phyloP scores from a whole-genome alignment of 2,113 vertebrate genomes.

The Paramisgurnus dabryanus region DNA sequence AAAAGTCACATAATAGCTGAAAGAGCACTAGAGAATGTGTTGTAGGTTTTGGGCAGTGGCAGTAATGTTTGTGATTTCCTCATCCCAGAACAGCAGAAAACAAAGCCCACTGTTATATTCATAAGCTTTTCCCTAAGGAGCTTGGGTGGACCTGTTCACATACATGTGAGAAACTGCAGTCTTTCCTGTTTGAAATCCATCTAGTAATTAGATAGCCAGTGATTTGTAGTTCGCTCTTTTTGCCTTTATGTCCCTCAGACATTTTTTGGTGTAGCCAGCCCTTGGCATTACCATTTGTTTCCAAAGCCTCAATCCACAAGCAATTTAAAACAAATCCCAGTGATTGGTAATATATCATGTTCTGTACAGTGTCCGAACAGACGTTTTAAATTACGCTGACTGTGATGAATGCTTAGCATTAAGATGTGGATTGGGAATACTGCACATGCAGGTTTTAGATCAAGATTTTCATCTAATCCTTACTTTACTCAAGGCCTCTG shows the following conservation, averaged over 20 bases:
- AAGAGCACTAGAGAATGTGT: conserved; percentile 5
- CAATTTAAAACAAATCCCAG: not conserved
- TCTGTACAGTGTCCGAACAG: conserved; percentile 32
- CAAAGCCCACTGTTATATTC: conserved; percentile 58
- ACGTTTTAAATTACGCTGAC: conserved; percentile 19
- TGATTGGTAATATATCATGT: conserved; percentile 17
- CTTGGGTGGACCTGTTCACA: conserved; percentile 45
- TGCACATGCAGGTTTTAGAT: conserved; percentile 1
- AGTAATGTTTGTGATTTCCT: conserved; percentile 18
- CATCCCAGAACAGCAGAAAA: conserved; percentile 44
- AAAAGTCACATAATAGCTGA: not conserved
- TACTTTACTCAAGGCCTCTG: not conserved
- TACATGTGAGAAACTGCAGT: conserved; percentile 28
- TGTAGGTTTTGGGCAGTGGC: not conserved
- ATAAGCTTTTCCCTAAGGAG: conserved; percentile 55
- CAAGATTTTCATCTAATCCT: not conserved
- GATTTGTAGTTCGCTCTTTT: conserved; percentile 59
- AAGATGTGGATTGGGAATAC: conserved; percentile 14
- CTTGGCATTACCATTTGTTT: conserved; percentile 23
- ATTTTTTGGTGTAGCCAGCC: conserved; percentile 32
- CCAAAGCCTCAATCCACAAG: conserved; percentile 32
- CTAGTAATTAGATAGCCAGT: conserved; percentile 58
- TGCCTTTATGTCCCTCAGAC: conserved; percentile 53
- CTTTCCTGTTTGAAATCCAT: conserved; percentile 60
- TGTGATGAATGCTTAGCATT: conserved; percentile 22